Conservation (phyloP, 2,888 invertebrate genomes). For the Meghimatium bilineatum region DNA sequence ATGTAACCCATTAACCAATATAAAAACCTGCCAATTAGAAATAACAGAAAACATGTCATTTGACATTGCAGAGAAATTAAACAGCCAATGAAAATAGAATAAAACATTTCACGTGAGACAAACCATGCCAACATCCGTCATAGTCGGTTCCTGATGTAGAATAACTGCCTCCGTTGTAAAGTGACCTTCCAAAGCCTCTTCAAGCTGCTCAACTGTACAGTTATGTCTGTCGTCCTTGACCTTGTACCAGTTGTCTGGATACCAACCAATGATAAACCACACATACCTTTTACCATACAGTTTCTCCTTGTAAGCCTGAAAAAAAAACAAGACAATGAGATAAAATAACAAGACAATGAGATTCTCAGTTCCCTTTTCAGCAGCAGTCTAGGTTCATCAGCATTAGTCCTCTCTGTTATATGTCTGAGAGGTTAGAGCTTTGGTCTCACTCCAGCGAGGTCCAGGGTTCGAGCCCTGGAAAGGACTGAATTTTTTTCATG, state of each 20-base stretch:
- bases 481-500: no score
- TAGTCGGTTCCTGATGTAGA: constrained; percentile 93
- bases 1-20: no score
- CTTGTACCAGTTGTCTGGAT: constrained; percentile 99
- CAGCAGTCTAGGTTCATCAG: no score
- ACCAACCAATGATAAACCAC: constrained; percentile 98
- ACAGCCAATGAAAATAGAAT: neutral
- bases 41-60: no score
- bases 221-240: constrained; percentile 87
- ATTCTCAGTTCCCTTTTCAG: no score
- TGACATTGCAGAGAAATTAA: no score
- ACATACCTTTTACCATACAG: constrained; percentile 97
- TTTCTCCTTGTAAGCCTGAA: constrained; percentile 87
- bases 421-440: no score
- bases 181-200: constrained; percentile 95
- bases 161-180: constrained; percentile 98
- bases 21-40: no score
- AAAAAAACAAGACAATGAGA: neutral
- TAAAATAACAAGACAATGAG: no score
- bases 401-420: no score
- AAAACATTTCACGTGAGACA: constrained; percentile 45
- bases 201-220: constrained; percentile 95
- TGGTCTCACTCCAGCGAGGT: no score
- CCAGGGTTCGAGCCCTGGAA: no score
- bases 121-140: constrained; percentile 93